phyloP scores from a whole-genome alignment of 2,797 vertebrate genomes.

The Pteronotus mesoamericanus region DNA sequence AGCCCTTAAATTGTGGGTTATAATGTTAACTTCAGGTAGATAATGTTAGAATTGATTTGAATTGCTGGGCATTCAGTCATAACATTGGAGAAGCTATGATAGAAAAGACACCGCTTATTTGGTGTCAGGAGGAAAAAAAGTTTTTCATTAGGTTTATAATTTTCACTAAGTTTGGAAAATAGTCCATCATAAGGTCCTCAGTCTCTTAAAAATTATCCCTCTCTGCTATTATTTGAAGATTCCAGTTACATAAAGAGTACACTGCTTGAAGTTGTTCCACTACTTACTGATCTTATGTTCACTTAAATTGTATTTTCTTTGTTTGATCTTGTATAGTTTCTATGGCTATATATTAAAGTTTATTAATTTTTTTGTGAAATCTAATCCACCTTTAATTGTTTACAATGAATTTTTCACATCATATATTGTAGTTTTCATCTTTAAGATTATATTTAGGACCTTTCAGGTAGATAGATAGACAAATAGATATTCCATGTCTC shows the following conservation, averaged over 20 bases:
- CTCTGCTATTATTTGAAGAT: neutral
- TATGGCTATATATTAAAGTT: neutral
- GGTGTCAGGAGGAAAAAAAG: neutral
- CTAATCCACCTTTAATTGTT: neutral
- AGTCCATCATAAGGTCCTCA: neutral
- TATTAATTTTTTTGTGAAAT: neutral
- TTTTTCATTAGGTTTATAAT: neutral
- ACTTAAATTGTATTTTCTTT: neutral
- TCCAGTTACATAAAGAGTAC: neutral
- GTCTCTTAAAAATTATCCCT: neutral
- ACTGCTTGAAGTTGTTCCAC: neutral
- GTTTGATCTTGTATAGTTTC: neutral
- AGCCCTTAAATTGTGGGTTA: neutral
- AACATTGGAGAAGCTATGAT: neutral
- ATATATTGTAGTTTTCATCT: neutral
- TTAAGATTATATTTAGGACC: neutral
- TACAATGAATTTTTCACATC: neutral
- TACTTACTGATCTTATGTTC: neutral
- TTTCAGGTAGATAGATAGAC: neutral
- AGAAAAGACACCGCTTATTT: neutral
- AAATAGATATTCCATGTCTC: neutral
- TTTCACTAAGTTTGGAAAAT: neutral
- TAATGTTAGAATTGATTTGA: neutral
- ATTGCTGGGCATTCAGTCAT: neutral
- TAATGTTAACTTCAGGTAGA: neutral